These are phyloP conservation scores for Sardina pilchardus DNA, from an alignment of 2,113 vertebrate genomes.

Conservation along the genomic window DNA sequence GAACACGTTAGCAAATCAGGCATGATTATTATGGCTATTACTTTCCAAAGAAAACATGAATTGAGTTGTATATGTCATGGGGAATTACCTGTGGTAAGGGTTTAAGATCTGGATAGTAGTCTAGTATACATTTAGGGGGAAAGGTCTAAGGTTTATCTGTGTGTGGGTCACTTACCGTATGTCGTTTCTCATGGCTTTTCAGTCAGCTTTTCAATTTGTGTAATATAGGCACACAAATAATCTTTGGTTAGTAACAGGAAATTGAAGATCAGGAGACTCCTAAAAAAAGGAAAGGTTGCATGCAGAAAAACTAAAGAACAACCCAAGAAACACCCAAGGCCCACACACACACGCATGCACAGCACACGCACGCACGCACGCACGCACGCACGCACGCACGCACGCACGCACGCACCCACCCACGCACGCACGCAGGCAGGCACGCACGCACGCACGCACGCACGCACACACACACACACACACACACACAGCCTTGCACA, in stretches of 20 bases:
- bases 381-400: constrained; percentile 17
- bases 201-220: not conserved
- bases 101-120: not conserved
- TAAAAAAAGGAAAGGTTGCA: not conserved
- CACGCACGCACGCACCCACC: not conserved
- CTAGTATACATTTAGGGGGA: not conserved
- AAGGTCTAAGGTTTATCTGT: not conserved
- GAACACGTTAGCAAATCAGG: not conserved
- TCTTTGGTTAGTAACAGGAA: not conserved
- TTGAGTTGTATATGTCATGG: not conserved
- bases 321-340: not conserved
- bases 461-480: not conserved
- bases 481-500: not conserved
- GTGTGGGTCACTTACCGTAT: not conserved
- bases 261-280: not conserved
- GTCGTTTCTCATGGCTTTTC: not conserved
- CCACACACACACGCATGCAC: constrained; percentile 14
- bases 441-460: not conserved
- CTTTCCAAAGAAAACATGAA: not conserved
- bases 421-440: not conserved
- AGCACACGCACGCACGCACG: constrained; percentile 13
- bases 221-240: not conserved
- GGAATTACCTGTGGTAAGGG: not conserved
- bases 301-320: not conserved
- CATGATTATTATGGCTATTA: not conserved